These are phyloP conservation scores for Marmota flaviventris DNA, from an alignment of 2,113 vertebrate genomes.

Conservation along the genomic window DNA sequence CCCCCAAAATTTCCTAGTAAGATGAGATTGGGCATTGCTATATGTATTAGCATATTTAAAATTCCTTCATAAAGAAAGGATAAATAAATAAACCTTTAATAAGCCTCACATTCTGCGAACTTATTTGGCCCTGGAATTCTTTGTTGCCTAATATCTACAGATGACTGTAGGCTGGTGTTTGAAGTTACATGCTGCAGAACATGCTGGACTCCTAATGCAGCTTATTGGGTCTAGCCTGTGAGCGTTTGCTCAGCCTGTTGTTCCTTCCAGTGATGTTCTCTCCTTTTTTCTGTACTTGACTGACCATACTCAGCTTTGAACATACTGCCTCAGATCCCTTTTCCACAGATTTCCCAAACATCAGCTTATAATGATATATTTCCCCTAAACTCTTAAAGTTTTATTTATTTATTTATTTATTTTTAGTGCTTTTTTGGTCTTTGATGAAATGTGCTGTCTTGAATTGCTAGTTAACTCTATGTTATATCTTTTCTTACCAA, in stretches of 20 bases:
- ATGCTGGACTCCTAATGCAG: too few relatives aligned
- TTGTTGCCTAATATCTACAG: background rate
- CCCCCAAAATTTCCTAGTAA: background rate
- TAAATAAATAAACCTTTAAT: background rate
- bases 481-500: background rate
- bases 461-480: background rate
- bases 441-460: background rate
- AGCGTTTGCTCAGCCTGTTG: background rate
- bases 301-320: background rate
- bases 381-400: background rate
- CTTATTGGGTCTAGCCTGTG: accelerated
- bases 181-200: too few relatives aligned
- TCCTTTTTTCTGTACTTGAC: background rate
- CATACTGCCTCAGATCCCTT: background rate
- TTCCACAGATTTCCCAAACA: background rate
- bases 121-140: background rate
- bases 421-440: background rate
- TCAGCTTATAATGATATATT: background rate
- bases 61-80: background rate
- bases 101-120: background rate
- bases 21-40: background rate
- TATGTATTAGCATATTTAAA: background rate
- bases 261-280: background rate
- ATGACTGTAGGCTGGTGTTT: background rate
- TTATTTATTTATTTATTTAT: background rate